These are phyloP conservation scores for Neoitamus cyanurus DNA, from an alignment of 2,888 invertebrate species.

Conservation along the genomic window DNA sequence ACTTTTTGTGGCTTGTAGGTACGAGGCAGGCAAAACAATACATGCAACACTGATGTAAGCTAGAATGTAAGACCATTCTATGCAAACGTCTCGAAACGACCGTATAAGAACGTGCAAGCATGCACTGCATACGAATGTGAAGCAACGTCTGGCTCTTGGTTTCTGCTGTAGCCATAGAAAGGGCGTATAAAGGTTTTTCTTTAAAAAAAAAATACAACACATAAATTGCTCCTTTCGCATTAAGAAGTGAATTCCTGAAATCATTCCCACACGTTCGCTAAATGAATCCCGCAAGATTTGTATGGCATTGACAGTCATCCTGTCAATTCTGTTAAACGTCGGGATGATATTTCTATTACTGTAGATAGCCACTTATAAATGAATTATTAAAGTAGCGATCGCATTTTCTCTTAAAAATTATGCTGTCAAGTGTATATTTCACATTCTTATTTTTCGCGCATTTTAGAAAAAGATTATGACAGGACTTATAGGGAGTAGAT, in stretches of 20 bases:
- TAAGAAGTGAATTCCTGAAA: not conserved
- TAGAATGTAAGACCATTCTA: not conserved
- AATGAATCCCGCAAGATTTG: not conserved
- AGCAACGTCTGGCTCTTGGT: not conserved
- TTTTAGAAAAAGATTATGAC: no score
- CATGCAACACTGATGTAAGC: not conserved
- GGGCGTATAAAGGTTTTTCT: not conserved
- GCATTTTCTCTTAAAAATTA: no score
- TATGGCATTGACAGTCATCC: not conserved
- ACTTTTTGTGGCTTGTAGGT: not conserved
- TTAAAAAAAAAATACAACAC: not conserved
- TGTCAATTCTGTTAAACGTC: not conserved
- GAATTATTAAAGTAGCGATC: no score
- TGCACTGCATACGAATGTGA: slow-evolving; percentile 18
- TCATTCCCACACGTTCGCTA: not conserved
- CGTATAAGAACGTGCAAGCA: not conserved
- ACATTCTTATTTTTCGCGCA: not conserved
- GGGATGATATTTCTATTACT: not conserved
- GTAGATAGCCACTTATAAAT: not conserved
- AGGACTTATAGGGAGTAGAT: no score
- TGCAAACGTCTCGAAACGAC: slow-evolving; percentile 22
- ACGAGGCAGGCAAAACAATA: not conserved
- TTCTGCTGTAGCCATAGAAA: not conserved
- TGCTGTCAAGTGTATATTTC: no score
- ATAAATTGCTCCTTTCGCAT: slow-evolving; percentile 11